Evolutionary conservation across 2,797 vertebrate genomes (phyloP).

Genomic region (Acanthiza pusilla): DNA sequence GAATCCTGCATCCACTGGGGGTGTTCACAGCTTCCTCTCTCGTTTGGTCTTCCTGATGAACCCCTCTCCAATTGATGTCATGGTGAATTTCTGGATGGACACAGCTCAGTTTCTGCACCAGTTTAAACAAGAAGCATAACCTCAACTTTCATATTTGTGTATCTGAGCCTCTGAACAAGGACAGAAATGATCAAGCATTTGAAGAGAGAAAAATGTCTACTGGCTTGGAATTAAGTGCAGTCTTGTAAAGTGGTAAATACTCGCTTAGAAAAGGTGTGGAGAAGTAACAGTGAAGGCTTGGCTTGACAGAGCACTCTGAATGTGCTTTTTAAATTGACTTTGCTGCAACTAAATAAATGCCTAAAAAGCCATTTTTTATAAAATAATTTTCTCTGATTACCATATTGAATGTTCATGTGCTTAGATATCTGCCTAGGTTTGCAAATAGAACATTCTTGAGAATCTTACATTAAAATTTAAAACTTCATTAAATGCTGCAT

Average conservation of each 20-base stretch:
- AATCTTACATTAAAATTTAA: constrained; percentile 4
- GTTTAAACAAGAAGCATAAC: not conserved
- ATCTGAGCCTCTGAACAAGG: not conserved
- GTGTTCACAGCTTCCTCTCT: not conserved
- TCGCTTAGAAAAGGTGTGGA: not conserved
- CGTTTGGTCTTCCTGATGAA: not conserved
- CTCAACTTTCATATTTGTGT: not conserved
- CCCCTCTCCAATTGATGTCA: fast-evolving
- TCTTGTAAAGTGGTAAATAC: not conserved
- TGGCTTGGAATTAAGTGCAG: not conserved
- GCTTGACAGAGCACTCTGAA: not conserved
- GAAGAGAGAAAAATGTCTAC: not conserved
- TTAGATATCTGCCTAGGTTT: not conserved
- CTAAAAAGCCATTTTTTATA: not conserved
- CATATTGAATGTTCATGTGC: not conserved
- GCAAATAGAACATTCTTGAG: not conserved
- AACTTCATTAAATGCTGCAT: not conserved
- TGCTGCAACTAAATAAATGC: not conserved
- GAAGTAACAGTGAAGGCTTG: not conserved
- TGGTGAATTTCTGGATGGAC: not conserved
- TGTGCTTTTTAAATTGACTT: not conserved
- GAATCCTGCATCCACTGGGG: fast-evolving
- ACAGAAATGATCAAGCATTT: not conserved
- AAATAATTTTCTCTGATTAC: not conserved
- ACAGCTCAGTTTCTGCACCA: not conserved